Percentiles rank a stretch among this genome's conserved stretches.
These are phyloP conservation scores for Pterostichus niger DNA, from an alignment of 2,888 invertebrate genomes.

Conservation along the genomic window DNA sequence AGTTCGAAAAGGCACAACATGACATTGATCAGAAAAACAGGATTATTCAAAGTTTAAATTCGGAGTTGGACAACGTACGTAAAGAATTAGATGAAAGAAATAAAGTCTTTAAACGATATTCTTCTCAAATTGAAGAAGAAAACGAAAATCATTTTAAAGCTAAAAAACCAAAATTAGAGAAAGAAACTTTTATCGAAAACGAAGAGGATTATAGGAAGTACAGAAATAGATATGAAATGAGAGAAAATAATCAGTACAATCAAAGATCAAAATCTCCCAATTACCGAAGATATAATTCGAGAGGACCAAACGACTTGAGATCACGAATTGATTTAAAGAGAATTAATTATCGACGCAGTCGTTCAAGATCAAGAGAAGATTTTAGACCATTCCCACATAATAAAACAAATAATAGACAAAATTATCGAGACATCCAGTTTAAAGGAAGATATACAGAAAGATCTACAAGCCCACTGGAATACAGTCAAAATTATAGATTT, in stretches of 20 bases:
- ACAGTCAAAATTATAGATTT: conserved; percentile 23
- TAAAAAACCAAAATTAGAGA: background rate
- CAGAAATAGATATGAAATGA: conserved; percentile 4
- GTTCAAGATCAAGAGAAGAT: conserved; percentile 23
- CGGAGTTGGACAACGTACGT: conserved; percentile 32
- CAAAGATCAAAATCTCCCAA: background rate
- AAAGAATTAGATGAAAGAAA: conserved; percentile 57
- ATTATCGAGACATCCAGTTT: background rate
- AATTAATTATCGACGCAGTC: conserved; percentile 16
- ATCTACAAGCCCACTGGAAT: conserved; percentile 29
- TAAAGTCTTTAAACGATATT: conserved; percentile 42
- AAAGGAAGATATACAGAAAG: background rate
- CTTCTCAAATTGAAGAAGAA: conserved; percentile 13
- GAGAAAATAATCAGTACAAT: background rate
- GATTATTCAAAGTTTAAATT: conserved; percentile 46
- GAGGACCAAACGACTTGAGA: conserved; percentile 13
- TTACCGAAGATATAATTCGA: background rate
- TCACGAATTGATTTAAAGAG: conserved; percentile 32
- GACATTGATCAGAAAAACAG: conserved; percentile 40
- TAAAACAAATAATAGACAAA: background rate
- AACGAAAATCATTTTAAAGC: conserved; percentile 5
- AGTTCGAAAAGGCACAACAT: conserved; percentile 32
- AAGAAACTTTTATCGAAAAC: conserved; percentile 19
- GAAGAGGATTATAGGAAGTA: conserved; percentile 34
- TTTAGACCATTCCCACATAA: background rate